Conservation (phyloP, 2,888 invertebrate species). For the Hypselothyrea guttata region DNA sequence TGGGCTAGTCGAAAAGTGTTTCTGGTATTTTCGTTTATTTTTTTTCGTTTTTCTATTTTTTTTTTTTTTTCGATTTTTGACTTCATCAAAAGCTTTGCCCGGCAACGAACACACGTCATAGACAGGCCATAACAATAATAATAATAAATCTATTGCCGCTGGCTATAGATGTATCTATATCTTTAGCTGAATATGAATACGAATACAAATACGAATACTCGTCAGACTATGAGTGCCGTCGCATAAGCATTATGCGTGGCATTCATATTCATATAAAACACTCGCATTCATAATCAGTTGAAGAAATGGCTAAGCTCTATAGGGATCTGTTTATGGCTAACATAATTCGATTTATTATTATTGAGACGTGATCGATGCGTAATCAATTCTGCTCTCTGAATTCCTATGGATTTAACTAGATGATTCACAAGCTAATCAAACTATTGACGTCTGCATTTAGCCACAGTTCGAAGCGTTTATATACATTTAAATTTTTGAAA, state of each 20-base stretch:
- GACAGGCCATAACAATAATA: constrained; percentile 28
- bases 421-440: constrained; percentile 44
- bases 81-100: too few species aligned
- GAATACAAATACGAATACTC: not conserved
- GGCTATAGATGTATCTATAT: constrained; percentile 4
- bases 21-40: not conserved
- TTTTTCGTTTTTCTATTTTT: too few species aligned
- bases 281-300: constrained; percentile 7
- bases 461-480: too few species aligned
- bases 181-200: constrained; percentile 1
- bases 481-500: too few species aligned
- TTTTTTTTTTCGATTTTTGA: constrained; percentile 7
- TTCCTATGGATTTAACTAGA: constrained; percentile 28
- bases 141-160: constrained; percentile 29
- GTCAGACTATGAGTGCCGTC: too few species aligned
- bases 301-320: not conserved
- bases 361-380: constrained; percentile 46
- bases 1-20: constrained; percentile 1
- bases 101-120: too few species aligned
- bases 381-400: constrained; percentile 31
- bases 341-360: constrained; percentile 61
- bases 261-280: constrained; percentile 55
- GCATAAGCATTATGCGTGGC: constrained; percentile 68
- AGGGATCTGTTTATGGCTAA: constrained; percentile 49
- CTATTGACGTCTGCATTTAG: constrained; percentile 17